phyloP scores from a whole-genome alignment of 2,888 invertebrate genomes.

The Yponomeuta cagnagella region DNA sequence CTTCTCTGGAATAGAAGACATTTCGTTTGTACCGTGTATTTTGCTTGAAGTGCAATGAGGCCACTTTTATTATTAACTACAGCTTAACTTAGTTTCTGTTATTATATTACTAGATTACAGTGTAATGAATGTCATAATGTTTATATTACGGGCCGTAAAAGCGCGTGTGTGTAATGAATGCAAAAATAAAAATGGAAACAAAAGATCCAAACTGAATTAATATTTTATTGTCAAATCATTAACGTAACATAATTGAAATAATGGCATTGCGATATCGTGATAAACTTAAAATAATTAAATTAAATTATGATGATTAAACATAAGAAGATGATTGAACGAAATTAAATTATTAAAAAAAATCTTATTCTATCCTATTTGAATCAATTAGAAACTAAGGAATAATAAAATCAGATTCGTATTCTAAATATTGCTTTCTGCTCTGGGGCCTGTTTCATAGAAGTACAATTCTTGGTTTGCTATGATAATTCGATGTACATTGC shows the following conservation, averaged over 20 bases:
- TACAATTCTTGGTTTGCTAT: no score
- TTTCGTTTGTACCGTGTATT: slow-evolving; percentile 59
- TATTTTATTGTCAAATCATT: slow-evolving; percentile 28
- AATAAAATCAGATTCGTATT: slow-evolving; percentile 1
- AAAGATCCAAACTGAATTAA: slow-evolving; percentile 6
- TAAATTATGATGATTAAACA: slow-evolving; percentile 26
- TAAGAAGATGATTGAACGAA: slow-evolving; percentile 20
- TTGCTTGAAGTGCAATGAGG: slow-evolving; percentile 36
- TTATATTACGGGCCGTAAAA: slow-evolving; percentile 4
- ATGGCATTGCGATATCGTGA: slow-evolving; percentile 16
- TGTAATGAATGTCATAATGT: neutral
- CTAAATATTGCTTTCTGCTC: slow-evolving; percentile 4
- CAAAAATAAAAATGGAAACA: neutral
- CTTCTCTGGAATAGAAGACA: slow-evolving; percentile 14
- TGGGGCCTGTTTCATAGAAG: no score
- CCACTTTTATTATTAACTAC: slow-evolving; percentile 29
- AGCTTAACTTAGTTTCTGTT: neutral
- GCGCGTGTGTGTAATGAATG: neutral
- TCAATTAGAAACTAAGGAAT: neutral
- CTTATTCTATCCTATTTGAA: neutral
- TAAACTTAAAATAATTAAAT: slow-evolving; percentile 25
- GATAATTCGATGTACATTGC: no score
- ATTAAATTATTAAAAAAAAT: neutral
- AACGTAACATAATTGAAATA: slow-evolving; percentile 16
- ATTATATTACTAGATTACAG: neutral